Base-by-base conservation (phyloP, 2,797 vertebrate species). In the Synanceia verrucosa region DNA sequence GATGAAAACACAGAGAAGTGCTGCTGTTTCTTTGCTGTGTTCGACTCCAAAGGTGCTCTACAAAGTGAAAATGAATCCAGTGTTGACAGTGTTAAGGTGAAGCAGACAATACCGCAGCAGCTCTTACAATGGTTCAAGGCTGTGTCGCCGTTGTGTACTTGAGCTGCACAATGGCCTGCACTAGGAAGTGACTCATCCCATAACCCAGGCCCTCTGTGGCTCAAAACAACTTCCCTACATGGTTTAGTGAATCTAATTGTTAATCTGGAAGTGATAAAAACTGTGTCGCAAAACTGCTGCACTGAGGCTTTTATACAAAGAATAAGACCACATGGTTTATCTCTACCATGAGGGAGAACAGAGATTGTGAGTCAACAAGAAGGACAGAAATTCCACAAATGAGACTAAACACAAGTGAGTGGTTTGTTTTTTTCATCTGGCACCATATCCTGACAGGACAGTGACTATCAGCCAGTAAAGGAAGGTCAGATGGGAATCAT, bases 121-220 rank as follows among this genome's bases (percentile, higher is more conserved):
- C 76, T 81, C 76, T 89, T 68, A 89, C 87, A 88, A 87, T 91
- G 85, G 92, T 94, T 94, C 94, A 95, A 94, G 94, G 94, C 88
- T 91, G 84, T 88, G 91, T 91, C 89, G 69, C 81, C 23, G 73
- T 74, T 79, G 86, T 87, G 85, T 87, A 89, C 87, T 89, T 91
- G 70, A 88, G 76, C 81, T 73, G 82, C 80, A 94, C 94, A 94
- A 94, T 94, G 72, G 77, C 76, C 85, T 66, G 65, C 74, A 78
- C 83, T 81, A 80, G 87, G 88, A 94, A 91, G 81, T 73, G 63
- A 87, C 88, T 90, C 85, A 80, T 86, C 79, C 82, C 81, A 58
- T 61, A 64, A 63, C 63, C 61, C 60, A 47, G 65, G 47, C 53
- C 51, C 65, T 68, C 57, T 28, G 29, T 39, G 44, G 63, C 37